These are phyloP conservation scores for Malacoctenus gilli DNA, from an alignment of 2,797 vertebrate species.

Conservation along the genomic window DNA sequence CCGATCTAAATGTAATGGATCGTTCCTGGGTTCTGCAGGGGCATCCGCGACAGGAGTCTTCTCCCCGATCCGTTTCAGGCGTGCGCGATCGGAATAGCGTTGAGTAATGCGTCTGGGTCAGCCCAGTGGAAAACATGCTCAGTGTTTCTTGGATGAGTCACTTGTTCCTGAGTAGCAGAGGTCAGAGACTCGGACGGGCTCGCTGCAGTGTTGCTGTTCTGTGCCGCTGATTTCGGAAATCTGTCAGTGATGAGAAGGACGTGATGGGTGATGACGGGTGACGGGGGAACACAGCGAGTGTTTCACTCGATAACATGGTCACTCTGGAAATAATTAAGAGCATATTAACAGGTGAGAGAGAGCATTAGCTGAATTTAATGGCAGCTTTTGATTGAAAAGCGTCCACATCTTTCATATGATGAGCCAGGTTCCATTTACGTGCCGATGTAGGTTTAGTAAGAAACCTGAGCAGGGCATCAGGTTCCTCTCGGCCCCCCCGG, in stretches of 20 bases:
- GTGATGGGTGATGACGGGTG: neutral
- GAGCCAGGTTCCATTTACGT: no score
- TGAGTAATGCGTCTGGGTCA: slow-evolving; percentile 22
- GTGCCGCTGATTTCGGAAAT: neutral
- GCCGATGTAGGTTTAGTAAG: no score
- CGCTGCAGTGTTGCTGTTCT: neutral
- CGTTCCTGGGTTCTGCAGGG: slow-evolving; percentile 22
- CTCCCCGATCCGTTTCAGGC: slow-evolving; percentile 23
- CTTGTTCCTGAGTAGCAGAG: slow-evolving; percentile 23
- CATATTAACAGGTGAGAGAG: no score
- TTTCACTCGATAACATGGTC: no score
- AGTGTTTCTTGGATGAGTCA: slow-evolving; percentile 49
- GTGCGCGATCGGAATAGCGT: slow-evolving; percentile 2
- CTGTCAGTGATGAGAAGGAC: neutral
- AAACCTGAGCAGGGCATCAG: no score
- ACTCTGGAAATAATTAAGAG: no score
- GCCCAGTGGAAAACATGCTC: slow-evolving; percentile 23
- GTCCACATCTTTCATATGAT: no score
- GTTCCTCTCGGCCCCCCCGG: no score
- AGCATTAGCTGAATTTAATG: no score
- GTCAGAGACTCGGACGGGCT: slow-evolving; percentile 7
- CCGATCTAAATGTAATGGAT: slow-evolving; percentile 55
- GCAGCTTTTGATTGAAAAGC: no score
- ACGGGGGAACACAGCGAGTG: no score
- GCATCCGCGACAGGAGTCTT: slow-evolving; percentile 3